phyloP scores from a whole-genome alignment of 2,113 vertebrate genomes.

The Gallinago media region DNA sequence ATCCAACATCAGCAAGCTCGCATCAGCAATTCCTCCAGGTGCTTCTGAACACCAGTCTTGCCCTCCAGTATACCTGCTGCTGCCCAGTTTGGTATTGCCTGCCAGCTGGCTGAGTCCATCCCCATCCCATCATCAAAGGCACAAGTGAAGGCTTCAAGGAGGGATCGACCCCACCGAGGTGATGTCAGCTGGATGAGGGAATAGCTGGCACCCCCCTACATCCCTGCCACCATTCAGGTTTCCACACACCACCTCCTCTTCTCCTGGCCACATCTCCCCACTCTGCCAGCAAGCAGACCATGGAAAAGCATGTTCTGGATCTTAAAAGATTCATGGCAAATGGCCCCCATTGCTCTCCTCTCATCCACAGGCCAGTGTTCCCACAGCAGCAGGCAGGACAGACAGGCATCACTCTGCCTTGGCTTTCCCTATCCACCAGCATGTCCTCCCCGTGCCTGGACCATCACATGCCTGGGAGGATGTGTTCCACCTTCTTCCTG shows the following conservation, averaged over 20 bases:
- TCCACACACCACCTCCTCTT: background rate
- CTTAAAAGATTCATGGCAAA: background rate
- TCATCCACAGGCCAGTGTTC: background rate
- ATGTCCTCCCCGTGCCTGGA: background rate
- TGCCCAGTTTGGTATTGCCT: background rate
- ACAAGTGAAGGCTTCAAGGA: background rate
- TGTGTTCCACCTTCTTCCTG: background rate
- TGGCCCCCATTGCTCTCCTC: background rate
- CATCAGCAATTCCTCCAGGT: background rate
- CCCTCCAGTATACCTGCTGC: background rate
- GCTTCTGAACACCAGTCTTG: background rate
- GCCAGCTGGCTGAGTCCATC: background rate
- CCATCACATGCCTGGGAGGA: background rate
- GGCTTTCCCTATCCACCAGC: too few relatives aligned
- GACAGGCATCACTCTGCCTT: background rate
- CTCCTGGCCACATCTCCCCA: background rate
- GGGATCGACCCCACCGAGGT: accelerated
- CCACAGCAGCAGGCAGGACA: background rate
- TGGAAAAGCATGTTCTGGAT: background rate
- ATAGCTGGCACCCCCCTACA: accelerated
- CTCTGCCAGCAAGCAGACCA: background rate
- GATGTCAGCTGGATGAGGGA: accelerated
- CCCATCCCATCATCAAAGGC: background rate
- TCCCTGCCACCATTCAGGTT: background rate
- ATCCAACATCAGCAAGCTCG: background rate